Conservation (phyloP, 2,888 invertebrate species). For the Drosophila niveifrons region DNA sequence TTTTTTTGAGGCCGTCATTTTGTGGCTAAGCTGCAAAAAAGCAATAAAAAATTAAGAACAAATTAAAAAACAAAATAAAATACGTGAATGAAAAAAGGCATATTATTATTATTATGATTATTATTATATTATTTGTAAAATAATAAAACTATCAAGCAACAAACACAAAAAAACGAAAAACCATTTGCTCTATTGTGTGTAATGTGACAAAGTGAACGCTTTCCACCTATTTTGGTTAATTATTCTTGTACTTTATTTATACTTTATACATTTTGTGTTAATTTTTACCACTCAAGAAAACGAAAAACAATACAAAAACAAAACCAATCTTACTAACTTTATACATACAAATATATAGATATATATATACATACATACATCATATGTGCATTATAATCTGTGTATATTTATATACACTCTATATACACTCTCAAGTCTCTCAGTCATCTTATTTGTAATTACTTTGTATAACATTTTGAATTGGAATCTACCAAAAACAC, state of each 20-base stretch:
- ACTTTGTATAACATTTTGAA: conserved; percentile 37
- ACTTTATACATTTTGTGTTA: conserved; percentile 43
- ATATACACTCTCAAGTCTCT: conserved; percentile 53
- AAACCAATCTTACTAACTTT: conserved; percentile 20
- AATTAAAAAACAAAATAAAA: conserved; percentile 16
- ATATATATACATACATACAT: conserved; percentile 2
- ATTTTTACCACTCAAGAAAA: conserved; percentile 23
- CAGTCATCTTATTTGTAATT: conserved; percentile 44
- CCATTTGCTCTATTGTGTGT: conserved; percentile 34
- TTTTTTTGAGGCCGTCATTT: conserved; percentile 44
- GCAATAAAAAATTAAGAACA: conserved; percentile 27
- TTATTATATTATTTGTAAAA: conserved; percentile 40
- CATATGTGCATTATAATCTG: conserved; percentile 6
- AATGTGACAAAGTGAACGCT: conserved; percentile 70
- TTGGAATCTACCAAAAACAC: conserved; percentile 50
- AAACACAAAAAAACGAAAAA: conserved; percentile 6
- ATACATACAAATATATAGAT: conserved; percentile 17
- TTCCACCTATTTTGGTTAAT: conserved; percentile 64
- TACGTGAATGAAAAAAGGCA: conserved; percentile 50
- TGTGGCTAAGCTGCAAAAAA: conserved; percentile 55
- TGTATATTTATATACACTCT: conserved; percentile 42
- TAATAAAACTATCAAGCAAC: conserved; percentile 12
- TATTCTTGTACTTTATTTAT: conserved; percentile 57
- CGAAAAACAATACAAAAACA: conserved; percentile 4
- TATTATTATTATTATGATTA: conserved; percentile 45